Evolutionary conservation across 2,113 vertebrate genomes (phyloP), one percentile per base, ranked within the genome.

Genomic region (Gymnorhina tibicen): DNA sequence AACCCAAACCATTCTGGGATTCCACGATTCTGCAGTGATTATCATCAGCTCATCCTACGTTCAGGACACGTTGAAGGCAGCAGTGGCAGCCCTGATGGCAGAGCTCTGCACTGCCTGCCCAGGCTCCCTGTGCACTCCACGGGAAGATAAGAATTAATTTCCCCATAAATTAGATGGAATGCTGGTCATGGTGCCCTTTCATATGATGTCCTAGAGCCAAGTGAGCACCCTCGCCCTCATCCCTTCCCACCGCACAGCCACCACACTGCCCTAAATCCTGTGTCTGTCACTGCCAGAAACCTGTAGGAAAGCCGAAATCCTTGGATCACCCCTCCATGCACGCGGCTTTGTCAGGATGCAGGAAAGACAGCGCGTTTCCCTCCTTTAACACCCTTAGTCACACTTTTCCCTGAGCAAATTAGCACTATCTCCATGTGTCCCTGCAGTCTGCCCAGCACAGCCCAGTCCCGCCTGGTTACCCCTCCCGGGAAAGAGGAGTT

Each of bases 231-330:
- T 4, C 16, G 8, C 8, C 47, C 33, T 75, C 11, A 2, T 27
- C 42, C 41, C 60, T 73, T 62, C 66, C 67, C 4, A 2, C 7
- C 7, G 26, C 62, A 52, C 21, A 87, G 62, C 21, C 58, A 22
- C 19, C 1, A 0, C 4, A 7, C 17, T 32, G 2, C 44, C 28
- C 78, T 12, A 14, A 89, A 42, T 35, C 35, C 12, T 26, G 7
- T 6, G 44, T 49, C 39, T 22, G 20, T 16, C 55, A 37, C 24
- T 24, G 58, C 28, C 70, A 91, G 37, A 26, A 73, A 44, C 20
- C 30, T 16, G 33, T 0, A 10, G 41, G 58, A 37, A 39, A 52
- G 66, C 39, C 52, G 39, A 22, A 17, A 72, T 47, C 28, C 49
- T 26, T 3, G 24, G 60, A 56, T 79, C 49, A n/a, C 63, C 23